A percentile compares a stretch with the other conserved stretches of the same genome.
Conservation (phyloP, 1,140 invertebrate genomes). For the Leptoteleia sp. region DNA sequence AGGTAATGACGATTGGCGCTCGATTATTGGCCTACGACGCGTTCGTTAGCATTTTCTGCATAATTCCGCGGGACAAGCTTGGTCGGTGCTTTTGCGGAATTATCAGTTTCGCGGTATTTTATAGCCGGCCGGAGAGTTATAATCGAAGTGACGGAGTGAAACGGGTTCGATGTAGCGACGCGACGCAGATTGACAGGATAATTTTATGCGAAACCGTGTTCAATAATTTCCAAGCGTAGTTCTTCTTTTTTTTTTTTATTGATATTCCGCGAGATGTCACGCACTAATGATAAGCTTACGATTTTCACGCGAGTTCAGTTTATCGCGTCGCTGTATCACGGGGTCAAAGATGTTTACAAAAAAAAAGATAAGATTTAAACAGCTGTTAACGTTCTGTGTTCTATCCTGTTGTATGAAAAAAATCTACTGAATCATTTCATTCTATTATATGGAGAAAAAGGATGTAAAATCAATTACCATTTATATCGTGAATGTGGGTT, state of each 20-base stretch:
- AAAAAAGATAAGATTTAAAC: too few species aligned
- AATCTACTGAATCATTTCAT: too few species aligned
- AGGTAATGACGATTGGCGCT: slow-evolving; percentile 42
- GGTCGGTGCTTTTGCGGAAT: neutral
- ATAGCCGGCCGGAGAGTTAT: slow-evolving; percentile 19
- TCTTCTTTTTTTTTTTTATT: slow-evolving; percentile 79
- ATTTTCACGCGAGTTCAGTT: slow-evolving; percentile 2
- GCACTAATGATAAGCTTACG: slow-evolving; percentile 65
- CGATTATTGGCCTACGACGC: slow-evolving; percentile 18
- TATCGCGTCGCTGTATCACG: too few species aligned
- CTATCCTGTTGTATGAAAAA: too few species aligned
- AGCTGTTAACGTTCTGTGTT: too few species aligned
- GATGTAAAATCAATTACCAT: too few species aligned
- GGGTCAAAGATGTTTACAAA: too few species aligned
- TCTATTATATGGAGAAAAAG: too few species aligned
- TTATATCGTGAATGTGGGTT: too few species aligned
- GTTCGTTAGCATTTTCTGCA: slow-evolving; percentile 24
- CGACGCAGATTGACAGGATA: slow-evolving; percentile 74
- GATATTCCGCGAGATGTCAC: slow-evolving; percentile 70
- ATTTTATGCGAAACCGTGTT: slow-evolving; percentile 77
- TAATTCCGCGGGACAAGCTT: neutral
- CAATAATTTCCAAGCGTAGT: slow-evolving; percentile 73
- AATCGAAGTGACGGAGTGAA: slow-evolving; percentile 11
- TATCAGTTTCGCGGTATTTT: slow-evolving; percentile 7
- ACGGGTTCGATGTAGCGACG: slow-evolving; percentile 21